Base-by-base conservation (phyloP, 2,113 vertebrate genomes). In the Rhizomys pruinosus region DNA sequence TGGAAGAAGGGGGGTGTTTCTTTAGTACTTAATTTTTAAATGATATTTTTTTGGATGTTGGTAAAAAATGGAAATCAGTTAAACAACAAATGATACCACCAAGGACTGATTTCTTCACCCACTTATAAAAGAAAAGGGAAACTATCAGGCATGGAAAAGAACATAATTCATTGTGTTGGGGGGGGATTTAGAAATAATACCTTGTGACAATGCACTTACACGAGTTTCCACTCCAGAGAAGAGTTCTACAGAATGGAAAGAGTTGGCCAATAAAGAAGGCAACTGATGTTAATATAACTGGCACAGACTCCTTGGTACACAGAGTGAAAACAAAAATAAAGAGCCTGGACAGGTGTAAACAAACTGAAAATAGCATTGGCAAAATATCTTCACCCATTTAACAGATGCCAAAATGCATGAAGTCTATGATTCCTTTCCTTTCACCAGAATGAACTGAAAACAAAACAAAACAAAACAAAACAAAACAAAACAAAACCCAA, bases 311-410 rank as follows among this genome's bases (percentile, higher is more conserved):
- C 80, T 94, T 42, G 87, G 66, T 76, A 42, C n/a, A 89, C 11
- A 88, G 6, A 64, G 85, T 47, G 84, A 93, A 73, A 92, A 89
- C 71, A 95, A 96, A 93, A 97, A 81, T 52, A 81, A 92, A 68
- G 81, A 91, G 68, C 42, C 71, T 29, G 25, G 42, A 78, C 8
- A 94, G 5, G 32, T 96, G 87, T 80, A 92, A 97, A 97, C 61
- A 72, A 79, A 94, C 85, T 96, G 95, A 91, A 76, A 96, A 82
- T 79, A 92, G 96, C 77, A 66, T 96, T 94, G 97, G 97, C 97
- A 97, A 97, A 95, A 92, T 87, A 97, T 23, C 92, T 96, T 95
- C 0, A 95, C 77, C 39, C 82, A 52, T 88, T 95, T 86, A 89
- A 96, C 97, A 92, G 86, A 96, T 19, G 68, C 81, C 93, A 93